Base-by-base conservation (phyloP, 2,888 invertebrate species). In the Pecten maximus region DNA sequence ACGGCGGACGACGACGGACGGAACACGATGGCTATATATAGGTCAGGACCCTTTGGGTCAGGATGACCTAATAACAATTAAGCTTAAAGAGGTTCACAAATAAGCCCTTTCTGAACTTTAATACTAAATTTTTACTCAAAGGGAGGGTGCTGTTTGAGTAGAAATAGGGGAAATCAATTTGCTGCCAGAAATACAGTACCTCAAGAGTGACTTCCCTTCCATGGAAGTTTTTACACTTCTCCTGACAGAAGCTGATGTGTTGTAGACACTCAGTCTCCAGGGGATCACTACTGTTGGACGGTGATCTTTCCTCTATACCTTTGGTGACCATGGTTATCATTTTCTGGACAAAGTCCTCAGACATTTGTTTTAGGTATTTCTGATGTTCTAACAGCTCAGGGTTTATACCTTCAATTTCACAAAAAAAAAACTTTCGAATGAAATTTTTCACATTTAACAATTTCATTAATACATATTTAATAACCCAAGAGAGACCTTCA, bases 161-260 rank as follows among this genome's bases (percentile, higher is more conserved):
- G n/a, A n/a, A n/a, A n/a, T 2, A 89, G 28, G 40, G 40, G 23
- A 87, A 4, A 40, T 8, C n/a, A 40, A 54, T 23, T 23, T 48
- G 12, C 19, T 48, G 48, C 1, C 48, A 10, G 48, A n/a, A 54
- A 19, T 40, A 90, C 28, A 88, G n/a, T 89, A 94, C 95, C 90
- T 98, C 97, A 93, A 98, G 97, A 92, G 98, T 97, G 96, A 98
- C 97, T 96, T 98, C 97, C 95, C 98, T 96, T 96, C 98, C 98
- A 95, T 98, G 97, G 95, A 98, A 98, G 97, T 98, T 97, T 96
- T 98, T 97, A 93, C 98, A 97, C 93, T 98, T 97, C 96, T 98
- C 97, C 97, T 98, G 98, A 96, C 98, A 98, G 97, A 98, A 98
- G 94, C 97, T 97, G 90, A 98, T 97, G 97, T 98, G 98, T 96